A percentile compares a stretch with the other conserved stretches of the same genome.
phyloP scores from a whole-genome alignment of 1,140 invertebrate species.

The Micrasema minimum region DNA sequence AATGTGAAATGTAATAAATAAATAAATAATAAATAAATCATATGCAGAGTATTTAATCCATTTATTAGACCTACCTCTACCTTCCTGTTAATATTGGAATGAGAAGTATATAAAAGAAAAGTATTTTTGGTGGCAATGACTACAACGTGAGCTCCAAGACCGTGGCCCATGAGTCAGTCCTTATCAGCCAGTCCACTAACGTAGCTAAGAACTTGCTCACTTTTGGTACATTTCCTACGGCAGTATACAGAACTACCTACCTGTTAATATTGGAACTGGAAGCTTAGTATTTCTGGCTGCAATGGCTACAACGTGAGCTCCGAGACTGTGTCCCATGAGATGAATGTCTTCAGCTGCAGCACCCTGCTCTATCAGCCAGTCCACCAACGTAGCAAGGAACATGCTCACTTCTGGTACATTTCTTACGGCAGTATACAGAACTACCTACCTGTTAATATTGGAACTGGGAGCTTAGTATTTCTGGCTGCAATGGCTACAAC shows the following conservation, averaged over 20 bases:
- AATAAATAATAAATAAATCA: too few species aligned
- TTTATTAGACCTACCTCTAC: too few species aligned
- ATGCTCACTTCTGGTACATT: constrained; percentile 62
- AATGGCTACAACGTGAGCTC: constrained; percentile 66
- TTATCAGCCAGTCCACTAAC: constrained; percentile 63
- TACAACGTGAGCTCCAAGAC: constrained; percentile 66
- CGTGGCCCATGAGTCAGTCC: constrained; percentile 60
- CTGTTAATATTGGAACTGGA: constrained; percentile 34
- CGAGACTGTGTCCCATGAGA: too few species aligned
- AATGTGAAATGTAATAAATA: too few species aligned
- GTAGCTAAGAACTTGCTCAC: constrained; percentile 62
- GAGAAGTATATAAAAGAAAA: too few species aligned
- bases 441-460: constrained; percentile 42
- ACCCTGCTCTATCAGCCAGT: constrained; percentile 57
- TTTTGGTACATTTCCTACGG: constrained; percentile 60
- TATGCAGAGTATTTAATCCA: too few species aligned
- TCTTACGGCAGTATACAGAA: constrained; percentile 60
- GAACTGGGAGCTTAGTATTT: constrained; percentile 43
- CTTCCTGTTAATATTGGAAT: constrained; percentile 41
- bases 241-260: constrained; percentile 55
- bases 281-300: constrained; percentile 57
- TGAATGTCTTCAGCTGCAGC: constrained; percentile 62
- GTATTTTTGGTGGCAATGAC: constrained; percentile 61
- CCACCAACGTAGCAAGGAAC: constrained; percentile 63
- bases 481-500: constrained; percentile 65